Evolutionary conservation across 1,140 invertebrate genomes (phyloP).

Genomic region (Drosophila ananassae): DNA sequence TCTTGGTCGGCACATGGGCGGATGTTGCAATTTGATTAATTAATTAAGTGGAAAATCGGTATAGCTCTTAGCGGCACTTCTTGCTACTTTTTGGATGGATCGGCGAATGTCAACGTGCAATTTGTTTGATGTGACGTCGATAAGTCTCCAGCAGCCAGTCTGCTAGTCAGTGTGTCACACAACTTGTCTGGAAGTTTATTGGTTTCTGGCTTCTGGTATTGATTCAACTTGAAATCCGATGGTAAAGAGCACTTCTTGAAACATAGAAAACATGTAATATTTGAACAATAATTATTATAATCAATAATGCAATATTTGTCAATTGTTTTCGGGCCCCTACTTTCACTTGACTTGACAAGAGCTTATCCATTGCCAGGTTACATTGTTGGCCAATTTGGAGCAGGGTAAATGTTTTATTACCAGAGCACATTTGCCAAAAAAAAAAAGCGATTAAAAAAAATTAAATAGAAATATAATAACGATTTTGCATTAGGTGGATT

Average conservation of each 20-base stretch:
- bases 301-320: background rate
- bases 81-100: constrained; percentile 31
- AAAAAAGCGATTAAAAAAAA: constrained; percentile 21
- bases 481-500: constrained; percentile 71
- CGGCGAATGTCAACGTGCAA: constrained; percentile 79
- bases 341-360: constrained; percentile 66
- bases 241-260: no score
- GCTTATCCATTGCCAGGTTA: constrained; percentile 13
- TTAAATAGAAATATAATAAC: constrained; percentile 60
- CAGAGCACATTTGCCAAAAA: constrained; percentile 24
- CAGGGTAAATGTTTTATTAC: constrained; percentile 45
- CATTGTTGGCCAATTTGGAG: constrained; percentile 35
- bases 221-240: background rate
- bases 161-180: constrained; percentile 10
- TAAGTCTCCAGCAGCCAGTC: constrained; percentile 10
- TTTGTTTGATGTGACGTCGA: constrained; percentile 65
- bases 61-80: constrained; percentile 48
- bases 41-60: constrained; percentile 75
- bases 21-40: constrained; percentile 78
- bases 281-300: no score
- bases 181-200: constrained; percentile 13
- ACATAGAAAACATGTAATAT: no score
- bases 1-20: constrained; percentile 57
- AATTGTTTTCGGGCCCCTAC: constrained; percentile 6
- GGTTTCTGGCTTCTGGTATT: background rate